Conservation (phyloP, 2,797 vertebrate species). For the Labeo calbasu region DNA sequence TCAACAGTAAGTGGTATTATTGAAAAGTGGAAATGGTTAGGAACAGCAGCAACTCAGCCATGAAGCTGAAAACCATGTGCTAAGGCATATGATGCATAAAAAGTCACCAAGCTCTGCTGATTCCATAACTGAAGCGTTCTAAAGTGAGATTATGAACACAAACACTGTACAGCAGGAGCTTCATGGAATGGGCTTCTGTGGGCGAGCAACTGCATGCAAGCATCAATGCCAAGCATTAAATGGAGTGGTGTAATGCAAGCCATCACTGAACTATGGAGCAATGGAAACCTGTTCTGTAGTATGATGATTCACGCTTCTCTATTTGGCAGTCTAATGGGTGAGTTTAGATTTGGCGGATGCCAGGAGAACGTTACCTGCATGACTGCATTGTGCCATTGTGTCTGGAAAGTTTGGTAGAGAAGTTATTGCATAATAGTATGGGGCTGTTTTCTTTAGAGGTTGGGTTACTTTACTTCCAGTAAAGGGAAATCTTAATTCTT, state of each 20-base stretch:
- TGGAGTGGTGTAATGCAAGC: neutral
- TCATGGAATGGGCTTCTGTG: neutral
- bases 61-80: neutral
- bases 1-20: neutral
- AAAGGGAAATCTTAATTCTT: too few relatives aligned
- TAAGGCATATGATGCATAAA: neutral
- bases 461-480: neutral
- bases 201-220: neutral
- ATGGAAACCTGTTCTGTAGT: neutral
- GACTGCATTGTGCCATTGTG: neutral
- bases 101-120: neutral
- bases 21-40: neutral
- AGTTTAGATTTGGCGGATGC: neutral
- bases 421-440: neutral
- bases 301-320: neutral
- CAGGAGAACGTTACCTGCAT: neutral
- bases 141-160: neutral
- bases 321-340: neutral
- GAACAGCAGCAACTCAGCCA: neutral
- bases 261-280: neutral
- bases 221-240: neutral
- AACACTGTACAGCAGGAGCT: neutral
- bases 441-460: neutral
- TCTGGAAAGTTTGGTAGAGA: neutral
- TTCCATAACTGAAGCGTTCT: neutral